These are phyloP conservation scores for Psittacula derbiana DNA, from an alignment of 2,797 vertebrate species.

Conservation along the genomic window DNA sequence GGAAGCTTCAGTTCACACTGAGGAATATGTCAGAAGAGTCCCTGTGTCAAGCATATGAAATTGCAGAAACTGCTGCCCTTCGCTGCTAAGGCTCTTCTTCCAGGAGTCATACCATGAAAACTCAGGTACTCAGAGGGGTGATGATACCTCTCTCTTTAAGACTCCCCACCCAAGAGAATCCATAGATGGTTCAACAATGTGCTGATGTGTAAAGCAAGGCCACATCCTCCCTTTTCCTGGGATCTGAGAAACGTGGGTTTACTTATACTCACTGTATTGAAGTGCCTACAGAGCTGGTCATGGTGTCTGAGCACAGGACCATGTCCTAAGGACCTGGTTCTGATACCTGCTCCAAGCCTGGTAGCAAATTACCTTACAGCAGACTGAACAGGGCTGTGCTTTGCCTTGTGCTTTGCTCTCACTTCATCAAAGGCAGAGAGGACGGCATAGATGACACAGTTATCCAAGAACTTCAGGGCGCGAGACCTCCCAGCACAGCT, in stretches of 20 bases:
- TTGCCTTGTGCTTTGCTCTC: neutral
- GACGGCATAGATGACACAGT: neutral
- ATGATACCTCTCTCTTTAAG: neutral
- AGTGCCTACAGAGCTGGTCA: neutral
- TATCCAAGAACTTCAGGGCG: neutral
- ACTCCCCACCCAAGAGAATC: neutral
- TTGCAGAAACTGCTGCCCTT: neutral
- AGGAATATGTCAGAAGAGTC: neutral
- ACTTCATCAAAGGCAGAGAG: neutral
- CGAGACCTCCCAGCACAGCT: conserved; percentile 23
- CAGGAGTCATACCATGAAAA: neutral
- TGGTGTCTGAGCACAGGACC: neutral
- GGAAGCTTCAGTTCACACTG: neutral
- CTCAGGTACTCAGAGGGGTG: neutral
- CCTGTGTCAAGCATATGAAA: neutral
- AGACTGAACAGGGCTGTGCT: neutral
- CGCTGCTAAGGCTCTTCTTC: neutral
- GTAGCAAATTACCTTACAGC: neutral
- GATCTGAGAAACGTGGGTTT: neutral
- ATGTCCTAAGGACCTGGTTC: neutral
- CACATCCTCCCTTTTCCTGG: neutral
- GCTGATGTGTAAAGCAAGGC: neutral
- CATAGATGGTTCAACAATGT: neutral
- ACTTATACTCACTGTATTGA: fast-evolving
- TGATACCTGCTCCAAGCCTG: neutral